Base-by-base conservation (phyloP, 2,113 vertebrate species). In the Cololabis saira region DNA sequence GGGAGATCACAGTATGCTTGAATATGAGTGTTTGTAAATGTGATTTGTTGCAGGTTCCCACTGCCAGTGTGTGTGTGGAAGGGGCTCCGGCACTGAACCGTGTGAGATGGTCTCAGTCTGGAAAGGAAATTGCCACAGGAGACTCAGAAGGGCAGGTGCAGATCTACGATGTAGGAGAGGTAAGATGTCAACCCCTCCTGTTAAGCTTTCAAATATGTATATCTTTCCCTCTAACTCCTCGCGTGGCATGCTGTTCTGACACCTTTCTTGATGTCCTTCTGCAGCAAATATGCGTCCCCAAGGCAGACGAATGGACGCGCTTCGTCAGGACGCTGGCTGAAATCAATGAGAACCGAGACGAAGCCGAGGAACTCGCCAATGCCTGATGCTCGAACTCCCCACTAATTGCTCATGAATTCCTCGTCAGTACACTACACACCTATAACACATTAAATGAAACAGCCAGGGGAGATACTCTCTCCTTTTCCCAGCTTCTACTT, bases 111-210 rank as follows among this genome's bases (percentile, higher is more conserved):
- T 93, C 96, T 7, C 95, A 96, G 50, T 94, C 97, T 6, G 98
- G 98, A 49, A 95, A 95, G 90, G 98, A 99, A 91, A 96, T 99
- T 51, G 98, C 97, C n/a, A 96, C 97, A 0, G 98, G 98, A 2
- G 96, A 98, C 87, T 99, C 98, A 0, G 98, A 99, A 65, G 98
- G 98, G 62, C 94, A 96, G 70, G 96, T 99, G 73, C 94, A 95
- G 78, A 95, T 99, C 69, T 99, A 98, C 16, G 98, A 99, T 0
- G 95, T 99, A 49, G 98, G 98, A 86, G 98, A 99, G 96, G 98
- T 98, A 84, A 90, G 95, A 40, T 4, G 2, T 50, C 15, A 1
- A 24, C 33, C 14, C 17, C 15, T 66, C 12, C 14, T 37, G 4
- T 42, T 13, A 0, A 1, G 33, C 33, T 37, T 27, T 3, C 24